These are phyloP conservation scores for Junco hyemalis DNA, from an alignment of 2,113 vertebrate species.

Conservation along the genomic window DNA sequence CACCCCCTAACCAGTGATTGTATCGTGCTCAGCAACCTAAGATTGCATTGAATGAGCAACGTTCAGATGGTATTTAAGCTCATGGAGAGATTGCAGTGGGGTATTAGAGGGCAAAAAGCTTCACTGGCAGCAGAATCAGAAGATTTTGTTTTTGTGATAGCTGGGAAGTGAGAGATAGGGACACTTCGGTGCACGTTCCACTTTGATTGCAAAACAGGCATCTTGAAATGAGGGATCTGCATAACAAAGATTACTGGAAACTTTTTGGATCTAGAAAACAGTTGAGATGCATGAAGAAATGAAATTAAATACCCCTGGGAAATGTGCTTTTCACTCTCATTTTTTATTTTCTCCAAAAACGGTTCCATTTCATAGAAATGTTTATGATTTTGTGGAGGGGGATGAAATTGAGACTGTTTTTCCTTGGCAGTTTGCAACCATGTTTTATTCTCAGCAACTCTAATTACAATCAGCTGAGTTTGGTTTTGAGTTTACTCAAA, in stretches of 20 bases:
- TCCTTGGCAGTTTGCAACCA: conserved; percentile 18
- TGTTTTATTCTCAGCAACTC: conserved; percentile 23
- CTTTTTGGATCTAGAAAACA: background rate
- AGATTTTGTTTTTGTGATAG: background rate
- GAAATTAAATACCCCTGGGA: conserved; percentile 26
- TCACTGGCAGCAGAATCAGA: background rate
- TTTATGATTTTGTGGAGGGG: conserved; percentile 30
- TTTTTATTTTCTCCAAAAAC: conserved; percentile 16
- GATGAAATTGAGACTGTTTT: conserved; percentile 1
- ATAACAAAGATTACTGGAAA: conserved; percentile 16
- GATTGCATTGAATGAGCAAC: background rate
- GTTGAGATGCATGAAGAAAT: conserved; percentile 6
- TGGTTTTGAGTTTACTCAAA: background rate
- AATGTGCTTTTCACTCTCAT: conserved; percentile 2
- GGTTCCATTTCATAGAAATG: conserved; percentile 34
- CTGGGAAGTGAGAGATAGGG: background rate
- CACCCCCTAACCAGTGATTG: background rate
- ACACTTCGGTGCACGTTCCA: background rate
- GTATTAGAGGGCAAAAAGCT: background rate
- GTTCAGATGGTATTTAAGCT: background rate
- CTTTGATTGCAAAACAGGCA: conserved; percentile 40
- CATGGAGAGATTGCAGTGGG: background rate
- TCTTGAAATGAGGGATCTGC: conserved; percentile 3
- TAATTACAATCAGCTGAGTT: conserved; percentile 58
- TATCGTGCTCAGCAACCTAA: background rate